These are phyloP conservation scores for Rachycentron canadum DNA, from an alignment of 2,797 vertebrate genomes.

Conservation along the genomic window DNA sequence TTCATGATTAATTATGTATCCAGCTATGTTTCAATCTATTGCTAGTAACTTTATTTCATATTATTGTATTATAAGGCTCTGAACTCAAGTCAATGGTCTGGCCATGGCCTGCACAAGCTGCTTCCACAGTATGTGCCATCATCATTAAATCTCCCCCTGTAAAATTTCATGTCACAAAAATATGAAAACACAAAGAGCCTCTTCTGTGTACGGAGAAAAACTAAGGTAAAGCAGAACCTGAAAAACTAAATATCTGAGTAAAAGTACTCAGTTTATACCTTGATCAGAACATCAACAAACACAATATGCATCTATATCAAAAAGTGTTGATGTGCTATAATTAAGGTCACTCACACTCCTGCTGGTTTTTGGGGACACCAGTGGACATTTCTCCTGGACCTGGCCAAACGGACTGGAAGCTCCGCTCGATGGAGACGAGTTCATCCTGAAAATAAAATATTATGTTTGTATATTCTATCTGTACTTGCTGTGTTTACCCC, in stretches of 20 bases:
- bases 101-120: neutral
- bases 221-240: neutral
- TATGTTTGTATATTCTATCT: too few species aligned
- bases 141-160: neutral
- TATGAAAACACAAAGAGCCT: neutral
- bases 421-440: slow-evolving; percentile 91
- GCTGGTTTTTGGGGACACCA: slow-evolving; percentile 82
- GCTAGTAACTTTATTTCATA: neutral
- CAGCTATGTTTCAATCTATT: neutral
- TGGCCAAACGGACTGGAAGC: slow-evolving; percentile 88
- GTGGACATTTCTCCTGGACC: slow-evolving; percentile 83
- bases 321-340: neutral
- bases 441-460: slow-evolving; percentile 73
- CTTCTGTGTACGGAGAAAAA: neutral
- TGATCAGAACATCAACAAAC: neutral
- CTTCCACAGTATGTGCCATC: neutral
- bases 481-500: too few species aligned
- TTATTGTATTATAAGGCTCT: neutral
- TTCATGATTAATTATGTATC: neutral
- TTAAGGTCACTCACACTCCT: slow-evolving; percentile 63
- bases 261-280: neutral
- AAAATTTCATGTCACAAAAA: neutral
- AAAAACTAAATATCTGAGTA: neutral
- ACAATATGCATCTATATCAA: neutral
- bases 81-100: neutral